A percentile compares a stretch with the other conserved stretches of the same genome.
phyloP scores from a whole-genome alignment of 2,888 invertebrate species.

The Caenorhabditis doughertyi region DNA sequence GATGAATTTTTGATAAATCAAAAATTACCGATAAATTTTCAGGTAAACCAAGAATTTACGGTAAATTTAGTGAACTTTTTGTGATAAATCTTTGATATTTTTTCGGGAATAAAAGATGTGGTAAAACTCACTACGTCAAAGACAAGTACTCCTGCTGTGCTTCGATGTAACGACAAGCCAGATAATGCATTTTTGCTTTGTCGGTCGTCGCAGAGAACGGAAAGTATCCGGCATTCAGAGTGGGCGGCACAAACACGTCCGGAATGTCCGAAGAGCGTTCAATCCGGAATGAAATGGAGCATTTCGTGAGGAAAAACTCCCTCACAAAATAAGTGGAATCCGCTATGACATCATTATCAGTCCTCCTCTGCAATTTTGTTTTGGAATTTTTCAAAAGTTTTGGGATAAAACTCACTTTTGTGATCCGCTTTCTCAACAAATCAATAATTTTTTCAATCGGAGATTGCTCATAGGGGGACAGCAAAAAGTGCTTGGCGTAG shows the following conservation, averaged over 20 bases:
- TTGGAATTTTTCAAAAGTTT: background rate
- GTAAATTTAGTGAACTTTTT: no score
- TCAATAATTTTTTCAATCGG: no score
- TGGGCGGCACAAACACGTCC: conserved; percentile 32
- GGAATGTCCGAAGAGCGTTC: conserved; percentile 16
- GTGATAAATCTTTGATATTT: no score
- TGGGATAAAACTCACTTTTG: no score
- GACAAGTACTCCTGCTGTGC: conserved; percentile 9
- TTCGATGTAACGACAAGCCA: conserved; percentile 15
- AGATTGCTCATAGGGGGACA: no score
- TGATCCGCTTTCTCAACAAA: no score
- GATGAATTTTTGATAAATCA: no score
- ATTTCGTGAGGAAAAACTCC: conserved; percentile 27
- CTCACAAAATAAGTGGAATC: conserved; percentile 33
- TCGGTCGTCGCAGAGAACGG: background rate
- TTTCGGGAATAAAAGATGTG: background rate
- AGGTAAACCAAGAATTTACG: no score
- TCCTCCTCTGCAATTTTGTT: conserved; percentile 21
- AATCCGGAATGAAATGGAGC: conserved; percentile 4
- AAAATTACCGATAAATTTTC: no score
- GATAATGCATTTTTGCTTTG: conserved; percentile 5
- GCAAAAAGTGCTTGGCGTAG: no score
- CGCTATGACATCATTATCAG: background rate
- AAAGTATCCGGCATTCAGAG: conserved; percentile 38
- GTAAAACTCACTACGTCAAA: conserved; percentile 45